Percentiles rank a stretch among this genome's conserved stretches.
Conservation (phyloP, 2,113 vertebrate genomes). For the Eurypyga helias region DNA sequence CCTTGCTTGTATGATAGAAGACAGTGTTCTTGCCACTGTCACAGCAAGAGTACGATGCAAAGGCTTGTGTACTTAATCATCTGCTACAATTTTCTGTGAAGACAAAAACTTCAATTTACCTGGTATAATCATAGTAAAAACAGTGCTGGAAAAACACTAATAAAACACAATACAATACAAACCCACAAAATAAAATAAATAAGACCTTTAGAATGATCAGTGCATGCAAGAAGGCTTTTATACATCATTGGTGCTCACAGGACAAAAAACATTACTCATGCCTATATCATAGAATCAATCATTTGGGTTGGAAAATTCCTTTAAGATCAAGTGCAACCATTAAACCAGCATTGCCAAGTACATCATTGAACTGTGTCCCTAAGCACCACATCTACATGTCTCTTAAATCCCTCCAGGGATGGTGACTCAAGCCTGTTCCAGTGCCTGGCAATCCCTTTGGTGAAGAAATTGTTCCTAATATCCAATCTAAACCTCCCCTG, state of each 20-base stretch:
- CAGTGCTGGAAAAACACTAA: background rate
- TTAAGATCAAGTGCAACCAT: too few species aligned
- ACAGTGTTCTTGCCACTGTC: background rate
- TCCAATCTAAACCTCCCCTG: too few species aligned
- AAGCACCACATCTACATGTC: too few species aligned
- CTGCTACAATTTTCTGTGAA: background rate
- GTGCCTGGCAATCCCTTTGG: too few species aligned
- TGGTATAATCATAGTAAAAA: background rate
- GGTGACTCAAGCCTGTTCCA: too few species aligned
- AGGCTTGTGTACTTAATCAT: background rate
- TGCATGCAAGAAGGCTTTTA: background rate
- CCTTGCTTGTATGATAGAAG: background rate
- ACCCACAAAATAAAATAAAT: background rate
- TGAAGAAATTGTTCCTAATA: too few species aligned
- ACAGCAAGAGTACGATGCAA: background rate
- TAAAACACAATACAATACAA: background rate
- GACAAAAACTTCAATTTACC: background rate
- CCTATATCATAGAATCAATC: too few species aligned
- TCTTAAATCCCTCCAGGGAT: too few species aligned
- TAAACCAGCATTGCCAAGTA: too few species aligned
- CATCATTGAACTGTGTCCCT: too few species aligned
- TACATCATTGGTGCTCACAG: background rate
- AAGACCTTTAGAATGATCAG: background rate
- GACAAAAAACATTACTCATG: background rate
- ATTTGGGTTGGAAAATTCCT: too few species aligned